phyloP scores from a whole-genome alignment of 2,113 vertebrate genomes.

The Oceanites oceanicus region DNA sequence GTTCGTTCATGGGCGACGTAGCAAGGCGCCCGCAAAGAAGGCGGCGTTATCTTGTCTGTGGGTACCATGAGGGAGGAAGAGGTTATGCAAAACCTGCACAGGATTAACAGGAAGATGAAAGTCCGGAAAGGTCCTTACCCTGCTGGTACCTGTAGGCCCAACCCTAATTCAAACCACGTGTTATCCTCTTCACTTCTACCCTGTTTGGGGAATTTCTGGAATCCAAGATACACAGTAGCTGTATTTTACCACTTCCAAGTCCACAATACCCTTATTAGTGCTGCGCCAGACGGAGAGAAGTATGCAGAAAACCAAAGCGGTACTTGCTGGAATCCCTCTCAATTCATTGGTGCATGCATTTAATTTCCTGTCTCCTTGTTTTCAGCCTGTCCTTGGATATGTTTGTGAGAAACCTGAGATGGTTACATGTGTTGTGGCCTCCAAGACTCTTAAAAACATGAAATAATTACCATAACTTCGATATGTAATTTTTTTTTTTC shows the following conservation, averaged over 20 bases:
- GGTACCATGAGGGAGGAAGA: not conserved
- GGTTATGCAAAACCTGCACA: not conserved
- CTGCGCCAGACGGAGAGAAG: constrained; percentile 35
- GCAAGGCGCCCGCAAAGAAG: not conserved
- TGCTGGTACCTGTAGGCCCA: not conserved
- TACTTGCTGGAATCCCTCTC: constrained; percentile 42
- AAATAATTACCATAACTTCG: constrained; percentile 28
- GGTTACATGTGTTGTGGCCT: constrained; percentile 47
- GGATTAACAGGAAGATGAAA: not conserved
- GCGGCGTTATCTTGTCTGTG: not conserved
- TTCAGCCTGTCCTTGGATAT: constrained; percentile 49
- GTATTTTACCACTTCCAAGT: not conserved
- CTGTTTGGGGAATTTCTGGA: constrained; percentile 5
- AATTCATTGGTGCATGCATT: constrained; percentile 17
- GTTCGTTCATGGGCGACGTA: rapidly evolving
- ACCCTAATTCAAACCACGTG: not conserved
- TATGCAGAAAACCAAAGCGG: not conserved
- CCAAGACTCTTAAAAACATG: constrained; percentile 29
- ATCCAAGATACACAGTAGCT: constrained; percentile 29
- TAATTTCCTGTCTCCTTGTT: constrained; percentile 66
- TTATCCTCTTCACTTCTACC: not conserved
- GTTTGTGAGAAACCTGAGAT: constrained; percentile 61
- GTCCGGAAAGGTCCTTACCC: not conserved
- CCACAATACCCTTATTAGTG: not conserved
- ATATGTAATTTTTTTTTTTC: not conserved